Evolutionary conservation across 2,113 vertebrate species (phyloP), one percentile per base, ranked within the genome.

Genomic region (Scomber scombrus): DNA sequence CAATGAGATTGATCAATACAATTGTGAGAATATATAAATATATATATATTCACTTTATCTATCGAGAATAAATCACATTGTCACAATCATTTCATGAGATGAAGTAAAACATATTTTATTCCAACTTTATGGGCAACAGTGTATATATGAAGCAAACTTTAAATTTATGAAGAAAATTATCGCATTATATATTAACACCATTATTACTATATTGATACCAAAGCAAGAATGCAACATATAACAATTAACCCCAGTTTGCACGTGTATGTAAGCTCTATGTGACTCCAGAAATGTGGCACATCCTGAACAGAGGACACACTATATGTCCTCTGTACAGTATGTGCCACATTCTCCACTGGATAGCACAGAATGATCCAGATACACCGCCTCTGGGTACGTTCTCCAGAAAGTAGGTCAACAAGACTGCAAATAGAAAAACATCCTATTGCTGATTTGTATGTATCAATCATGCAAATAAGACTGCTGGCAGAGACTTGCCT

Each of bases 401-500:
- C 71, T 57, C 19, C 46, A 62, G 49, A 80, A 85, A 81, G 26
- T 78, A 78, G 80, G 77, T 79, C 80, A 90, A 65, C 43, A 73
- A 13, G 67, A 85, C 80, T 64, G 55, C 63, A 79, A 83, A 83
- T 34, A 81, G 66, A 78, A 85, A 72, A 84, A 57, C 60, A 84
- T 64, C 31, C 67, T 55, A 21, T 21, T 15, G 74, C 26, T 78
- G 29, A 67, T 80, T 72, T 58, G 29, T 72, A 63, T 12, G 13
- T 40, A 71, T 79, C 26, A 51, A 21, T 60, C 55, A 75, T 23
- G 13, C 45, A 65, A 60, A 80, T 68, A 18, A 70, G 16, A 62
- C 26, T 34, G 14, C 26, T 18, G 43, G 52, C n/a, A 54, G 43
- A 70, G 16, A 78, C 71, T 63, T 62, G 18, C 16, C 19, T n/a